Base-by-base conservation (phyloP, 2,113 vertebrate species). In the Chionis minor region DNA sequence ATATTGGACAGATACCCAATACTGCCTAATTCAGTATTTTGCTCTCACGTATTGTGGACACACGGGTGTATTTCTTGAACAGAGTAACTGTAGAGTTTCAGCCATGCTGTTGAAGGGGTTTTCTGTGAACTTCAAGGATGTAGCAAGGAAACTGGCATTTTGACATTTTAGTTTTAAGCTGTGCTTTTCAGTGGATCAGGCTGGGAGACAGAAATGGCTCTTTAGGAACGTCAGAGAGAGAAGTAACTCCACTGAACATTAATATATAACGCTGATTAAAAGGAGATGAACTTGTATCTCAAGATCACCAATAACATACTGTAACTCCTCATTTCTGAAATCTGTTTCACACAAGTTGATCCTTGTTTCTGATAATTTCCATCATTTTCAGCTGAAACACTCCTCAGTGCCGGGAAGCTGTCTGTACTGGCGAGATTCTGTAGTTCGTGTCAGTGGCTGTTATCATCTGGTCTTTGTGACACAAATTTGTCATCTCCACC, bases 391-490 rank as follows among this genome's bases (percentile, higher is more conserved):
- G 32, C 52, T 35, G 42, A 59, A 89, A 82, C 56, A 28, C 20
- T 51, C n/a, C 20, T 67, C 56, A 49, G 24, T 27, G 10, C 44
- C 65, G 56, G 35, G 30, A 47, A 75, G 32, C 4, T 95, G n/a
- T 70, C 77, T 40, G 2, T 45, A 8, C 24, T 10, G 28, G 52
- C 65, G 56, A 24, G 49, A 70, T 22, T 70, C 24, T 40, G 26
- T 38, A 16, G 62, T n/a, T 80, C 20, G 7, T 20, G 28, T 42
- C 72, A 62, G 47, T 88, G 70, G 24, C 33, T 81, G 38, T 89
- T 95, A 72, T 56, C 63, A 69, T 94, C 90, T 90, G 51, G 19
- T 79, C 81, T 95, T 91, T 92, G 67, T 94, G 83, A 90, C 44
- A 95, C 74, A 80, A 94, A 80, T 87, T 79, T 94, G 47, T 94